These are phyloP conservation scores for Phacellophora camtschatica DNA, from an alignment of 30 jellyfish, hydroid and myxozoan species.

Conservation along the genomic window DNA sequence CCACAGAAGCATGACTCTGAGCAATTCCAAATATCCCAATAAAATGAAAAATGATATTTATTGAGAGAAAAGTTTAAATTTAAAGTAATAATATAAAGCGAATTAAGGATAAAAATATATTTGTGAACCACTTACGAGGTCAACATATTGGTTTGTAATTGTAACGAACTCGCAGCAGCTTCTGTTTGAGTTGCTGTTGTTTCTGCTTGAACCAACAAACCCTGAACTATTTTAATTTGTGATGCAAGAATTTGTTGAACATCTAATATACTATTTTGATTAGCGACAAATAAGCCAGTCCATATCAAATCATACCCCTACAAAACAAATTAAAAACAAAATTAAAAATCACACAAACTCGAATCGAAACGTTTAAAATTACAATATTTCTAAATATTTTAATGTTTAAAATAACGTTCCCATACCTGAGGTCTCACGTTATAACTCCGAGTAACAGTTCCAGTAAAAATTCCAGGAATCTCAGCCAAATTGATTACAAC, in stretches of 20 bases:
- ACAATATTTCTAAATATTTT: too few species aligned
- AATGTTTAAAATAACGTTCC: too few species aligned
- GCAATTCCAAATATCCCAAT: too few species aligned
- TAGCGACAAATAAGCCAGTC: conserved; percentile 57
- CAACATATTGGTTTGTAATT: conserved; percentile 69
- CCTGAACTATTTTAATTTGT: conserved; percentile 49
- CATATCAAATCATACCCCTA: conserved; percentile 73
- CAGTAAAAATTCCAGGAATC: conserved; percentile 62
- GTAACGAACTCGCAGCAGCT: conserved; percentile 69
- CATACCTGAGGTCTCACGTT: conserved; percentile 74
- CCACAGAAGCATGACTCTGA: too few species aligned
- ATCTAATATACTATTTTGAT: conserved; percentile 70
- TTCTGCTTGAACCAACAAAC: conserved; percentile 72
- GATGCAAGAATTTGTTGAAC: conserved; percentile 65
- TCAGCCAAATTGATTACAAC: conserved; percentile 59
- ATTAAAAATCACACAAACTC: too few species aligned
- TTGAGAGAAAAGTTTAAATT: too few species aligned
- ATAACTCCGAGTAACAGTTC: conserved; percentile 52
- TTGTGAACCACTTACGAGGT: conserved; percentile 74
- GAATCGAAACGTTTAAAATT: too few species aligned
- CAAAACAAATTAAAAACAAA: background rate
- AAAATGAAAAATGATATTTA: too few species aligned
- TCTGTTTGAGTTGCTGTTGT: conserved; percentile 68
- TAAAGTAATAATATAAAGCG: too few species aligned
- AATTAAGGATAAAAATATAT: too few species aligned